phyloP scores from a whole-genome alignment of 2,888 invertebrate genomes.

The Agrilus cyanescens region DNA sequence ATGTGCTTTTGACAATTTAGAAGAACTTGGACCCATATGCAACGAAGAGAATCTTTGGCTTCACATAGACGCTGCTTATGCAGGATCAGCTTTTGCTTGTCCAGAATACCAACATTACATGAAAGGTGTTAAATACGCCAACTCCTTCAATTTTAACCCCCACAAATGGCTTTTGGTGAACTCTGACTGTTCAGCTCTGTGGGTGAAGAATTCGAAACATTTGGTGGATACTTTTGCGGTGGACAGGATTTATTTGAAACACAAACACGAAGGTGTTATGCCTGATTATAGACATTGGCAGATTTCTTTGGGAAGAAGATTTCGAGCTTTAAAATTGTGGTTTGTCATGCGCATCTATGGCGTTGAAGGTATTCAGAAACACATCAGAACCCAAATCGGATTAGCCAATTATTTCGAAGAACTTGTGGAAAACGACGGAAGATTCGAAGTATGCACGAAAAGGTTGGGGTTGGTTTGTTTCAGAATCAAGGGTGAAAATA shows the following conservation, averaged over 20 bases:
- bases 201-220: constrained; percentile 71
- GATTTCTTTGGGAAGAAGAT: constrained; percentile 74
- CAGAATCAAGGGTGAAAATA: constrained; percentile 63
- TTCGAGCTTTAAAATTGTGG: constrained; percentile 89
- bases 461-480: constrained; percentile 71
- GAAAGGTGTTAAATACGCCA: constrained; percentile 65
- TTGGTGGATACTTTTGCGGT: constrained; percentile 81
- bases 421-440: constrained; percentile 53
- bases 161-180: constrained; percentile 94
- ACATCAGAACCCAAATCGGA: constrained; percentile 61
- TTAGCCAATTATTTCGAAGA: constrained; percentile 71
- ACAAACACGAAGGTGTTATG: constrained; percentile 49
- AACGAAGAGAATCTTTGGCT: constrained; percentile 68
- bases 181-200: constrained; percentile 91
- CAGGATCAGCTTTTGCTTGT: constrained; percentile 81
- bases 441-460: constrained; percentile 59
- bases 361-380: constrained; percentile 61
- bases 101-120: constrained; percentile 79
- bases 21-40: constrained; percentile 75
- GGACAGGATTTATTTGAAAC: constrained; percentile 77
- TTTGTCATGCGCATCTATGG: constrained; percentile 78
- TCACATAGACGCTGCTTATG: constrained; percentile 95
- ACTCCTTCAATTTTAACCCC: constrained; percentile 88
- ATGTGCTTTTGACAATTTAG: constrained; percentile 79
- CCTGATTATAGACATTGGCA: constrained; percentile 72